Evolutionary conservation across 2,888 invertebrate genomes (phyloP).

Genomic region (Agonum fuliginosum): DNA sequence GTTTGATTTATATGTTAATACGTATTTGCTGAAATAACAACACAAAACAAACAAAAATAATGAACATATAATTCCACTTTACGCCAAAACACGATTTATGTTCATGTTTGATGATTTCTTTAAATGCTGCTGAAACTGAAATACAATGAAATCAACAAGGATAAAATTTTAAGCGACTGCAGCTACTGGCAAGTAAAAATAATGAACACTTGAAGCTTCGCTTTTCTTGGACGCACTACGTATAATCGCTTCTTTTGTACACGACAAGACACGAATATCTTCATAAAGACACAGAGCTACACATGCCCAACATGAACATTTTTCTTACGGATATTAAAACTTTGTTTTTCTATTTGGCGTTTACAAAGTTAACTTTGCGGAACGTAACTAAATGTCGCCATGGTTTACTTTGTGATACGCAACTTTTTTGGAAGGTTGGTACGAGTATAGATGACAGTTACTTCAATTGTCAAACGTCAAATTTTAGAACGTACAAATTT

Average conservation of each 20-base stretch:
- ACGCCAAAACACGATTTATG: conserved; percentile 20
- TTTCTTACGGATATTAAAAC: too few species aligned
- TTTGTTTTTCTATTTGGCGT: too few species aligned
- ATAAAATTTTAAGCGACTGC: conserved; percentile 33
- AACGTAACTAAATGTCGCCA: too few species aligned
- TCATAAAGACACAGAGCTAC: background rate
- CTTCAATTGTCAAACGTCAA: too few species aligned
- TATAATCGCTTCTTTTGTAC: conserved; percentile 16
- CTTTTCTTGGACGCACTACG: conserved; percentile 6
- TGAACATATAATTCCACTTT: background rate
- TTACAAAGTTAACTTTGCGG: too few species aligned
- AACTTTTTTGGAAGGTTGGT: too few species aligned
- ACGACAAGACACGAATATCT: background rate
- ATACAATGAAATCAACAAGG: conserved; percentile 46
- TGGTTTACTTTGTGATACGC: too few species aligned
- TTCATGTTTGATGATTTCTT: background rate
- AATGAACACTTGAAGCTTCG: conserved; percentile 49
- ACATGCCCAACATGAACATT: background rate
- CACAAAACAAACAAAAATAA: conserved; percentile 21
- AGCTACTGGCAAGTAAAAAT: conserved; percentile 39
- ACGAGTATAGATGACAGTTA: too few species aligned
- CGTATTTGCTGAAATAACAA: conserved; percentile 13
- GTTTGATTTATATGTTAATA: conserved; percentile 23
- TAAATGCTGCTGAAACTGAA: background rate
- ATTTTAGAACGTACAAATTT: too few species aligned